phyloP scores from a whole-genome alignment of 2,888 invertebrate species.

The Diaperis boleti region DNA sequence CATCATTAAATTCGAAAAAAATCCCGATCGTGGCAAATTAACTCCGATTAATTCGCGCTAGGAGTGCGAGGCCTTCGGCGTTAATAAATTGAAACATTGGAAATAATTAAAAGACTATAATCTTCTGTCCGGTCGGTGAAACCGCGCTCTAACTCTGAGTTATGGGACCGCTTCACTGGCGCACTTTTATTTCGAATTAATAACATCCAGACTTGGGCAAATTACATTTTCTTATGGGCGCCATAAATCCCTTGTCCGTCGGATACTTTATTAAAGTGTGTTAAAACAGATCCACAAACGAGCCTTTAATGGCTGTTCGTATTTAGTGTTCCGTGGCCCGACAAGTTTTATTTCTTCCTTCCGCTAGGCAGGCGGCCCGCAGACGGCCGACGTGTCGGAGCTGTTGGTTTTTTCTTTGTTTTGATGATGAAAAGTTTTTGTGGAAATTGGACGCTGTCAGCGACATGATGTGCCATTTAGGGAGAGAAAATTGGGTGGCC shows the following conservation, averaged over 20 bases:
- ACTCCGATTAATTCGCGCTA: conserved; percentile 18
- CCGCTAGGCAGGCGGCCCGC: conserved; percentile 16
- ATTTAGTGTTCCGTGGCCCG: conserved; percentile 18
- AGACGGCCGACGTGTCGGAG: not conserved
- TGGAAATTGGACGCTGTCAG: too few species aligned
- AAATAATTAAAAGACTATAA: conserved; percentile 30
- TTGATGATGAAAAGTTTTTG: too few species aligned
- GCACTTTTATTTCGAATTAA: conserved; percentile 32
- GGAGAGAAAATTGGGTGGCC: too few species aligned
- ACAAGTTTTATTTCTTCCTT: conserved; percentile 36
- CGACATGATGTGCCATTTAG: too few species aligned
- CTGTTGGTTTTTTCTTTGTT: too few species aligned
- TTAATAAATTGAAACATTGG: conserved; percentile 31
- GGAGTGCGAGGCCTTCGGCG: conserved; percentile 9
- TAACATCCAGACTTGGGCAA: conserved; percentile 23
- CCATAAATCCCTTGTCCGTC: conserved; percentile 30
- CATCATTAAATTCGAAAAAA: conserved; percentile 20
- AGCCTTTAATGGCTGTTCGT: conserved; percentile 32
- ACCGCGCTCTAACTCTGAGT: conserved; percentile 14
- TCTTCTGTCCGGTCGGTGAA: conserved; percentile 12
- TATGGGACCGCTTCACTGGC: conserved; percentile 8
- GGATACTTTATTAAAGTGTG: conserved; percentile 33
- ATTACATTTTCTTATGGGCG: conserved; percentile 33
- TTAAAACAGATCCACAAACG: conserved; percentile 37
- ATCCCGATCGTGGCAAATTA: conserved; percentile 16